Conservation (phyloP, 2,113 vertebrate species). For the Tetraodon nigroviridis region DNA sequence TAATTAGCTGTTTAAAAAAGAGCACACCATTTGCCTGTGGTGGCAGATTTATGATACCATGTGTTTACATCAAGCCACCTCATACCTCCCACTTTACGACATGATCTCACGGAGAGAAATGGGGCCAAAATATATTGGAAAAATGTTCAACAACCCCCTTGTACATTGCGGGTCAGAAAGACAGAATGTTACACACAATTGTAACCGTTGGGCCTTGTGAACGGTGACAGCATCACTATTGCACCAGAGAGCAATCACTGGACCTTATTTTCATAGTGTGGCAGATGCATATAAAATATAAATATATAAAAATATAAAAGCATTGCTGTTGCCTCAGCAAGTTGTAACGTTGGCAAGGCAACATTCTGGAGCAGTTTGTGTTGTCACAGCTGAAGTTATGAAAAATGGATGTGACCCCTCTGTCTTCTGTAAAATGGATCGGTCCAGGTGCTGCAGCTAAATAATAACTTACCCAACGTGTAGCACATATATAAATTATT, state of each 20-base stretch:
- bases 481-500: constrained; percentile 47
- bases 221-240: constrained; percentile 22
- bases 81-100: neutral
- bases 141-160: constrained; percentile 3
- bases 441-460: constrained; percentile 32
- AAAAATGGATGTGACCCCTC: constrained; percentile 58
- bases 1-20: neutral
- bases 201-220: too few relatives aligned
- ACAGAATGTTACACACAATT: too few relatives aligned
- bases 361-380: constrained; percentile 38
- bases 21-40: neutral
- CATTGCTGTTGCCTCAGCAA: constrained; percentile 21
- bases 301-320: constrained; percentile 1
- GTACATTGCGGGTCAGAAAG: neutral
- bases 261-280: constrained; percentile 24
- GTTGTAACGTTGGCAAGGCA: constrained; percentile 21
- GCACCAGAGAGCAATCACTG: constrained; percentile 11
- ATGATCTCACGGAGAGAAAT: neutral
- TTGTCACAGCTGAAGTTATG: constrained; percentile 55
- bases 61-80: neutral
- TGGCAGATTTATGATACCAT: neutral
- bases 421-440: constrained; percentile 48
- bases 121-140: neutral
- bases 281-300: too few relatives aligned
- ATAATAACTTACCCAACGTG: constrained; percentile 39